Conservation (phyloP, 37 sponge, comb jelly and placozoan species). For the Aplysina aerophoba region DNA sequence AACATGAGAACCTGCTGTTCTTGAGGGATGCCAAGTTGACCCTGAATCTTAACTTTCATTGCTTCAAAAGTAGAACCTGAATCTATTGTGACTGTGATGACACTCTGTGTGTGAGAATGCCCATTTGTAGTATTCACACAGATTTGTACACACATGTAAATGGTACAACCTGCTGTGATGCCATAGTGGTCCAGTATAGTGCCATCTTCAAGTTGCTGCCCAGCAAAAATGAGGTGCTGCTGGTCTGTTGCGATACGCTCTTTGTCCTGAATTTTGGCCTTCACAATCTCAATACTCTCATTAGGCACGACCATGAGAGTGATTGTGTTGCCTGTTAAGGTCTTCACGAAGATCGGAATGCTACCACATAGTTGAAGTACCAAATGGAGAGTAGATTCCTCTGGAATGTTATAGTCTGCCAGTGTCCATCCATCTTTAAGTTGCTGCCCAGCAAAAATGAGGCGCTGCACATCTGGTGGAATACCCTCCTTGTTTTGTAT, state of each 20-base stretch:
- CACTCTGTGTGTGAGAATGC: too few relatives aligned
- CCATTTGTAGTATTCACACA: too few relatives aligned
- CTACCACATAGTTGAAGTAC: slow-evolving; percentile 1
- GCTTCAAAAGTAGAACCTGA: neutral
- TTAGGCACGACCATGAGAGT: slow-evolving; percentile 91
- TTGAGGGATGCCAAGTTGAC: slow-evolving; percentile 61
- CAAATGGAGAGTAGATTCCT: too few relatives aligned
- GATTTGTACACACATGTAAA: neutral
- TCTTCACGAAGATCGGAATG: slow-evolving; percentile 97
- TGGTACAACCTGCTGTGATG: slow-evolving; percentile 8
- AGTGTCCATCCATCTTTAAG: neutral
- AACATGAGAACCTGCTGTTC: neutral
- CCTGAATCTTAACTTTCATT: slow-evolving; percentile 62
- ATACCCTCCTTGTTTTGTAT: slow-evolving; percentile 52
- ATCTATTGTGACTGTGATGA: neutral
- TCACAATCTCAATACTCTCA: slow-evolving; percentile 95
- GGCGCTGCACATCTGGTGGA: slow-evolving; percentile 44
- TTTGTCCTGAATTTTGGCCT: slow-evolving; percentile 96
- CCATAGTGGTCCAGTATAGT: slow-evolving; percentile 3
- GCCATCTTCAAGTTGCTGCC: slow-evolving; percentile 75
- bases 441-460: slow-evolving; percentile 33
- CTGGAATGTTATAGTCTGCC: neutral
- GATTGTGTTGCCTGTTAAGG: slow-evolving; percentile 95
- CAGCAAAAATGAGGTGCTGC: slow-evolving; percentile 96
- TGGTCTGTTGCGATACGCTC: slow-evolving; percentile 96